Conservation (phyloP, 1,140 invertebrate genomes). For the Drosophila paulistorum region DNA sequence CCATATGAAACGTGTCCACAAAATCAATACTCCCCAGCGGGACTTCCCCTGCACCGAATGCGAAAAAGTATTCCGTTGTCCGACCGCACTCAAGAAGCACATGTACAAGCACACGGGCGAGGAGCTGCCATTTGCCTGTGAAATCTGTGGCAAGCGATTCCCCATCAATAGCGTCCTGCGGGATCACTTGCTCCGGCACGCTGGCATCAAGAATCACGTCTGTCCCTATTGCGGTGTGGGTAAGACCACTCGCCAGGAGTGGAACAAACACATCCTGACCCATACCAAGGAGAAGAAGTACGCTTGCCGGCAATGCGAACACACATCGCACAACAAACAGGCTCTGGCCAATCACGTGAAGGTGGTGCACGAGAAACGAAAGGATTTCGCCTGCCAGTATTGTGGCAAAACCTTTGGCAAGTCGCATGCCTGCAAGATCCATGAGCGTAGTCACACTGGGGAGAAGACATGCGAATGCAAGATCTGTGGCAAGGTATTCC, state of each 20-base stretch:
- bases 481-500: slow-evolving; percentile 75
- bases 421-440: slow-evolving; percentile 76
- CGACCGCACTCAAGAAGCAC: slow-evolving; percentile 83
- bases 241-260: slow-evolving; percentile 76
- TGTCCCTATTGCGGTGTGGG: slow-evolving; percentile 79
- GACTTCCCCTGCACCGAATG: slow-evolving; percentile 74
- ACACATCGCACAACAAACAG: slow-evolving; percentile 76
- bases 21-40: slow-evolving; percentile 57
- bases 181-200: slow-evolving; percentile 76
- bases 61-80: slow-evolving; percentile 79
- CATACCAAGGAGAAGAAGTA: slow-evolving; percentile 79
- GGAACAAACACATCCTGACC: slow-evolving; percentile 76
- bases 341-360: slow-evolving; percentile 73
- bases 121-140: slow-evolving; percentile 85
- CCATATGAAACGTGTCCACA: slow-evolving; percentile 78
- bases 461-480: slow-evolving; percentile 82
- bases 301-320: slow-evolving; percentile 73
- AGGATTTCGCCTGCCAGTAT: slow-evolving; percentile 78
- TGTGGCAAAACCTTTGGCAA: slow-evolving; percentile 80
- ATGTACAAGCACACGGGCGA: slow-evolving; percentile 85
- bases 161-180: slow-evolving; percentile 71
- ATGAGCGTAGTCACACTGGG: slow-evolving; percentile 83
- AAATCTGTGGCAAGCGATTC: slow-evolving; percentile 84
- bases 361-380: slow-evolving; percentile 77
- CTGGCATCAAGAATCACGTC: slow-evolving; percentile 78